Percentiles rank a stretch among this genome's conserved stretches.
Evolutionary conservation across 64 coral and sea anemone species (phyloP).

Genomic region (Stylophora pistillata): DNA sequence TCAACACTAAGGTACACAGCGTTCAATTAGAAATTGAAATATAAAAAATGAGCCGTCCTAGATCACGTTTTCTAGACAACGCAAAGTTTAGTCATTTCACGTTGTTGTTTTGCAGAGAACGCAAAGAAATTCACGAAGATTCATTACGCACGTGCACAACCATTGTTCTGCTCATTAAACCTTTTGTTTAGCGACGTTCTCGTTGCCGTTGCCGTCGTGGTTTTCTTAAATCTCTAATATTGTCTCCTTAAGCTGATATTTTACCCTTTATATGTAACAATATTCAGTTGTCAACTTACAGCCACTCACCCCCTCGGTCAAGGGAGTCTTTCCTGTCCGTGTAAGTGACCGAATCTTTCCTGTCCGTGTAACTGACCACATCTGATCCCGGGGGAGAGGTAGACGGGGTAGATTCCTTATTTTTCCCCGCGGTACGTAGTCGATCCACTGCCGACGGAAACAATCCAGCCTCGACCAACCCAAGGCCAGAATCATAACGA

Average conservation of each 20-base stretch:
- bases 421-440: neutral
- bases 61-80: too few relatives aligned
- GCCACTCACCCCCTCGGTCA: conserved; percentile 33
- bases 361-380: conserved; percentile 7
- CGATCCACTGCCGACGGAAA: conserved; percentile 36
- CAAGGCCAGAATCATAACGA: conserved; percentile 17
- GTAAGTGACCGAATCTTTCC: neutral
- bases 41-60: too few relatives aligned
- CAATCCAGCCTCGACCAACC: conserved; percentile 6
- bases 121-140: too few relatives aligned
- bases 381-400: conserved; percentile 16
- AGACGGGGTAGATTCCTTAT: neutral
- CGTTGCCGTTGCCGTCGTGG: too few relatives aligned
- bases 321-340: neutral
- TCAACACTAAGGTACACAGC: too few relatives aligned
- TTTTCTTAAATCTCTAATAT: neutral
- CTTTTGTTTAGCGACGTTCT: too few relatives aligned
- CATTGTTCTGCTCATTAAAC: too few relatives aligned
- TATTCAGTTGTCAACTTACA: neutral
- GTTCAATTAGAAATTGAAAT: too few relatives aligned
- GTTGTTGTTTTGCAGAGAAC: too few relatives aligned
- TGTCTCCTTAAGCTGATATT: too few relatives aligned
- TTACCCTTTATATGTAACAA: neutral
- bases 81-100: too few relatives aligned
- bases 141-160: too few relatives aligned